Percentiles rank a stretch among this genome's conserved stretches.
phyloP scores from a whole-genome alignment of 64 coral and sea anemone genomes.

The Montipora foliosa region DNA sequence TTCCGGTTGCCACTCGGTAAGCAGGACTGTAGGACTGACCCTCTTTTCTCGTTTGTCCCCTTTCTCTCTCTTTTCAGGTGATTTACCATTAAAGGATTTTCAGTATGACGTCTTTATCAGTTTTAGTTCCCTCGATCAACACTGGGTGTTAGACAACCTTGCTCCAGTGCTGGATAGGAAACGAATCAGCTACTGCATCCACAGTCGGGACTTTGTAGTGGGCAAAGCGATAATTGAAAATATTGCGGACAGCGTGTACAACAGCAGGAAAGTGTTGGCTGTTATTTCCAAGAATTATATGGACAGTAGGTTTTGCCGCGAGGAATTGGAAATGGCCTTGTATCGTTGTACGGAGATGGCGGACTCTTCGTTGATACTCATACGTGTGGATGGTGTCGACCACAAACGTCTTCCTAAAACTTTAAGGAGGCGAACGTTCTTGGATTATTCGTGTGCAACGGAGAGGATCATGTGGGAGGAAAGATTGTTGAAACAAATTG shows the following conservation, averaged over 20 bases:
- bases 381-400: constrained; percentile 49
- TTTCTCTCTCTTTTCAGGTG: neutral
- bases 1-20: too few species aligned
- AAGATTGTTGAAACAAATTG: constrained; percentile 51
- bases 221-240: constrained; percentile 72
- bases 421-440: constrained; percentile 63
- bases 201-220: constrained; percentile 51
- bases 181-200: constrained; percentile 50
- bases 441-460: constrained; percentile 29
- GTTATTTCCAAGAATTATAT: constrained; percentile 60
- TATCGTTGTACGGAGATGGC: constrained; percentile 56
- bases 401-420: constrained; percentile 52
- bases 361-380: constrained; percentile 53
- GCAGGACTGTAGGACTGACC: too few species aligned
- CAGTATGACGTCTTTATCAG: constrained; percentile 52
- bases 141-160: constrained; percentile 54
- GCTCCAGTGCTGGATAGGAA: constrained; percentile 61
- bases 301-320: constrained; percentile 38
- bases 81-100: neutral
- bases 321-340: constrained; percentile 58
- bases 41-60: neutral
- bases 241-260: constrained; percentile 60
- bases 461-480: constrained; percentile 59
- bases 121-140: constrained; percentile 47
- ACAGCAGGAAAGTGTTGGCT: constrained; percentile 64